These are phyloP conservation scores for Brachionus paranguensis DNA, from an alignment of 1,140 invertebrate genomes.

Conservation along the genomic window DNA sequence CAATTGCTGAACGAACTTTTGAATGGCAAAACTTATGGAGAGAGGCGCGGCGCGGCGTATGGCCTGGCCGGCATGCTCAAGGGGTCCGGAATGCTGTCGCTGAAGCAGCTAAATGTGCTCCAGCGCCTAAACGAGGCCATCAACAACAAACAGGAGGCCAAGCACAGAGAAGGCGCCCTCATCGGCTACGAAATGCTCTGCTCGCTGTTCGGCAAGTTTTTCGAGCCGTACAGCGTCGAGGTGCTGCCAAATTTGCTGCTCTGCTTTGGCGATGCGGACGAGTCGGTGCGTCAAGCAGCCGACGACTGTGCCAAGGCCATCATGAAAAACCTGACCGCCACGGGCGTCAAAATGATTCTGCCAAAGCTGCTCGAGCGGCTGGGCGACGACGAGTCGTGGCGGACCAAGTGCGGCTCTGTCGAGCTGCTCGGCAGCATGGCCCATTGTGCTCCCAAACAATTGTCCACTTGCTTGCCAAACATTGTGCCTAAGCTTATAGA, in stretches of 20 bases:
- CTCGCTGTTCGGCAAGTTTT: slow-evolving; percentile 83
- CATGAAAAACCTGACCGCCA: slow-evolving; percentile 89
- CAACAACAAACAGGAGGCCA: slow-evolving; percentile 91
- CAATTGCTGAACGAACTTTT: slow-evolving; percentile 77
- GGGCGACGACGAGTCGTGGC: slow-evolving; percentile 95
- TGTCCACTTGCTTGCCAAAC: slow-evolving; percentile 90
- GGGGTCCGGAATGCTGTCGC: slow-evolving; percentile 85
- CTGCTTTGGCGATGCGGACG: slow-evolving; percentile 89
- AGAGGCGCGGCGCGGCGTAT: slow-evolving; percentile 67
- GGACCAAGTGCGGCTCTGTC: slow-evolving; percentile 89
- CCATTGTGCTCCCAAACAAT: slow-evolving; percentile 93
- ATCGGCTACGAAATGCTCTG: slow-evolving; percentile 97
- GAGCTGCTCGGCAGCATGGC: slow-evolving; percentile 81
- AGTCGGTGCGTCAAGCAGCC: slow-evolving; percentile 70
- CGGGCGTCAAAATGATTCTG: slow-evolving; percentile 91
- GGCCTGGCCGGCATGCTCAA: slow-evolving; percentile 67
- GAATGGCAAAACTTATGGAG: slow-evolving; percentile 91
- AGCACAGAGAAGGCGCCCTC: slow-evolving; percentile 83
- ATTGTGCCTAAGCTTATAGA: slow-evolving; percentile 98
- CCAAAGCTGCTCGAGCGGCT: slow-evolving; percentile 80
- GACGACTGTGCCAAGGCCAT: slow-evolving; percentile 72
- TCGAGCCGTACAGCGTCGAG: slow-evolving; percentile 97
- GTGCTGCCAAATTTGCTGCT: slow-evolving; percentile 86
- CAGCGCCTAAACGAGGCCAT: slow-evolving; percentile 83
- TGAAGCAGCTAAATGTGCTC: slow-evolving; percentile 95